Base-by-base conservation (phyloP, 64 coral and sea anemone species). In the Cladopsammia gracilis region DNA sequence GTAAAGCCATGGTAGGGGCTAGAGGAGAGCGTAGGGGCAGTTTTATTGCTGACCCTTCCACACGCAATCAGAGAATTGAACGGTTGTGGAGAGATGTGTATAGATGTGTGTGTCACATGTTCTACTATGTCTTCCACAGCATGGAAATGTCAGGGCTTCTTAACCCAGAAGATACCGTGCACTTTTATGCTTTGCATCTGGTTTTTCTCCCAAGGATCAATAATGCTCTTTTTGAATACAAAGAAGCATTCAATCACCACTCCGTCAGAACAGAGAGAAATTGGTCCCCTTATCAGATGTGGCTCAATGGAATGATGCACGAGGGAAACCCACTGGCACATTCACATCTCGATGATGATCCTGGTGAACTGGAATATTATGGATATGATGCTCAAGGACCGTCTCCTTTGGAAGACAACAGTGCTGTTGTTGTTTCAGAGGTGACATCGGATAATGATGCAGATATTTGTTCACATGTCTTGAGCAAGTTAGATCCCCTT, bases 211-310 rank as follows among this genome's bases (percentile, higher is more conserved):
- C 77, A 26, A 69, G 89, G 18, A 82, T 91, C 12, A 91, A 57
- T 91, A 50, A 90, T 8, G 20, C 57, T 10, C 75, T 90, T 16
- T 9, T 12, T 68, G 58, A 90, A n/a, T 90, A 48, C 71, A 19
- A 42, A 25, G 64, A 90, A 81, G 75, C 88, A 24, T 90, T 90
- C 44, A 90, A 90, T 58, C 25, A 90, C 78, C 88, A 90, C 43
- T 51, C 14, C n/a, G 19, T 80, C 18, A 58, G 86, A 71, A 88
- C 86, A 19, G 86, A 48, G 9, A 88, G 70, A 2, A 49, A 25
- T 68, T 87, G 83, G 83, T 87, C 83, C 44, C 66, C 83, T 48
- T 88, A 88, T 88, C 85, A 88, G 73, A 89, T 89, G 86, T 73
- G 86, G 86, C 4, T 89, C 7, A 89, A 89, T 89, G 71, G 86